Conservation (phyloP, 2,113 vertebrate genomes). For the Chloropsis cyanopogon region DNA sequence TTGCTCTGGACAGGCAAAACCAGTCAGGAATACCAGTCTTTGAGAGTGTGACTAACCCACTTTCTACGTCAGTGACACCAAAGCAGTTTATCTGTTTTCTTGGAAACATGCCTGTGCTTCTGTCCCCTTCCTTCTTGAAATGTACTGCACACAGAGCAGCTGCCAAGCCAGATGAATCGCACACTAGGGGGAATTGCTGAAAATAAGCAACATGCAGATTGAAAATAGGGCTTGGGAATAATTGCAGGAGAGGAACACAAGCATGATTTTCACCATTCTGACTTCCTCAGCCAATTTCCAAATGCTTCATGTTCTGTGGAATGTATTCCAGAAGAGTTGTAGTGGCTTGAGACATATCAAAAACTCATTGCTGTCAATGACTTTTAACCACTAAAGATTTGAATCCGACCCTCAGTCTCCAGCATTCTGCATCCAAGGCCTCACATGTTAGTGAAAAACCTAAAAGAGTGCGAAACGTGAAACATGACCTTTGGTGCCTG, state of each 20-base stretch:
- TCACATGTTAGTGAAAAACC: background rate
- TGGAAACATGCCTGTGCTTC: slow-evolving; percentile 45
- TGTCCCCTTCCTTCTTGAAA: slow-evolving; percentile 35
- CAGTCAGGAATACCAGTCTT: background rate
- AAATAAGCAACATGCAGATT: slow-evolving; percentile 21
- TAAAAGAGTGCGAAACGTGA: background rate
- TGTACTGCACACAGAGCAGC: background rate
- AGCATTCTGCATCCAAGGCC: background rate
- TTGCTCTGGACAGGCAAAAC: background rate
- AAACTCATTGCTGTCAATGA: background rate
- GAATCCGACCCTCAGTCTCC: background rate
- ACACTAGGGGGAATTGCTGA: background rate
- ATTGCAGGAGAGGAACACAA: background rate
- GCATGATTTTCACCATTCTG: background rate
- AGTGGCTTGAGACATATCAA: background rate
- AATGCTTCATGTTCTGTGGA: background rate
- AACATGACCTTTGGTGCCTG: background rate
- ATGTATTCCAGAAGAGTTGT: background rate
- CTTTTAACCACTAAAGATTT: background rate
- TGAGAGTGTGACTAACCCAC: background rate
- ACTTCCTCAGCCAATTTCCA: background rate
- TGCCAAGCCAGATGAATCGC: slow-evolving; percentile 6
- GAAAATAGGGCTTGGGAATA: background rate
- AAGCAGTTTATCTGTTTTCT: slow-evolving; percentile 54
- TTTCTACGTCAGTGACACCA: slow-evolving; percentile 22